These are phyloP conservation scores for Sebastes dallii DNA, from an alignment of 2,797 vertebrate genomes.

Conservation along the genomic window DNA sequence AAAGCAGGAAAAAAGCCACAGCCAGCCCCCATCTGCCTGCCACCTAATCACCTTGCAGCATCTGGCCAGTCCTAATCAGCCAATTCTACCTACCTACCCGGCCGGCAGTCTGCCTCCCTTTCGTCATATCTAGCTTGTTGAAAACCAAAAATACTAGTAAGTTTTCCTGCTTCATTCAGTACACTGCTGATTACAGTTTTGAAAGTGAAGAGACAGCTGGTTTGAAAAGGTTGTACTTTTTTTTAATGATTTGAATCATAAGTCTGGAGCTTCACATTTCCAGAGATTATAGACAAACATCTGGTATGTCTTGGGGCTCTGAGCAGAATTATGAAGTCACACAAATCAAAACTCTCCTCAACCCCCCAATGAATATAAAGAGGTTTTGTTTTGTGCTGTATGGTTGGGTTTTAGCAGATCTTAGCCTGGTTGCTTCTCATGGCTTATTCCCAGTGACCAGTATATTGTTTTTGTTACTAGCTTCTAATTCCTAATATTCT, in stretches of 20 bases:
- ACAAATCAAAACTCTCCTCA: constrained; percentile 41
- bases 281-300: constrained; percentile 56
- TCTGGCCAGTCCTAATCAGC: constrained; percentile 99
- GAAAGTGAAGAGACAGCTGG: constrained; percentile 97
- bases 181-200: constrained; percentile 99
- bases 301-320: constrained; percentile 57
- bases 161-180: constrained; percentile 99
- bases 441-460: constrained; percentile 30
- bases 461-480: constrained; percentile 29
- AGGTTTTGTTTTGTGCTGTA: constrained; percentile 33
- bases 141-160: constrained; percentile 99
- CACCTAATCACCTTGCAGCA: constrained; percentile 99
- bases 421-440: constrained; percentile 41
- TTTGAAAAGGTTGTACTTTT: constrained; percentile 88
- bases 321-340: constrained; percentile 57
- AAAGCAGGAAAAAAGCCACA: constrained; percentile 99
- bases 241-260: constrained; percentile 80
- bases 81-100: constrained; percentile 99
- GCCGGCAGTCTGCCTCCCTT: constrained; percentile 99
- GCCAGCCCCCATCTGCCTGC: constrained; percentile 97
- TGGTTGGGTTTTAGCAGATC: constrained; percentile 47
- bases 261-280: constrained; percentile 68
- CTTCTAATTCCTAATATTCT: constrained; percentile 19
- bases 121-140: constrained; percentile 99
- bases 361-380: constrained; percentile 39